Evolutionary conservation across 1,140 invertebrate genomes (phyloP), one percentile per base, ranked within the genome.

Genomic region (Aphis craccivora): DNA sequence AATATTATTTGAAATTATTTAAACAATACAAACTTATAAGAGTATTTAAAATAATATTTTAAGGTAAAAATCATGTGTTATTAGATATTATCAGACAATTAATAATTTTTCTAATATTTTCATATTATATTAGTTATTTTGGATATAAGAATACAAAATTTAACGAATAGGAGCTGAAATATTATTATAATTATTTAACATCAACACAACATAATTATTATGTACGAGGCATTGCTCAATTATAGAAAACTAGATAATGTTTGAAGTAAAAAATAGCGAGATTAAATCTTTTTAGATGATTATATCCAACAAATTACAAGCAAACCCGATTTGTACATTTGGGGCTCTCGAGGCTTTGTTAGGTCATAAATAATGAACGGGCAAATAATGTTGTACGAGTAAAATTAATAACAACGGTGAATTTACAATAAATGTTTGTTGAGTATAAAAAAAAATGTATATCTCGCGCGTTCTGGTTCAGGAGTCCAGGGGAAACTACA

Each of bases 251-350:
- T 67, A 30, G 30, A 67, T 67, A n/a, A 30, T n/a, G 60, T 67
- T 67, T 67, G 60, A 67, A 67, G 30, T 67, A n/a, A 67, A 23
- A 84, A 84, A 40, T 37, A 23, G 8, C 8, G 22, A 40, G 81
- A 37, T 84, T 25, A 84, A 84, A 37, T 37, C 20, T 40, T 11
- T 84, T 84, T 9, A 84, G 14, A 67, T 67, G 11, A 67, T 67
- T 67, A 67, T 84, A 84, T 84, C 37, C 81, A 84, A 84, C 81
- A 84, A 84, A 84, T 84, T 37, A 84, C 37, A 14, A 14, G 35
- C 8, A 14, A 84, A 84, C 35, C 22, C 81, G 37, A 40, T 37
- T 84, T 84, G 8, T 22, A 84, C 40, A 84, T 40, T 20, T 84
- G 8, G 7, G 37, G 22, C 6, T 84, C 81, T 37, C 37, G 20